A percentile compares a stretch with the other conserved stretches of the same genome.
These are phyloP conservation scores for Hestina assimilis DNA, from an alignment of 1,140 invertebrate genomes.

Conservation along the genomic window DNA sequence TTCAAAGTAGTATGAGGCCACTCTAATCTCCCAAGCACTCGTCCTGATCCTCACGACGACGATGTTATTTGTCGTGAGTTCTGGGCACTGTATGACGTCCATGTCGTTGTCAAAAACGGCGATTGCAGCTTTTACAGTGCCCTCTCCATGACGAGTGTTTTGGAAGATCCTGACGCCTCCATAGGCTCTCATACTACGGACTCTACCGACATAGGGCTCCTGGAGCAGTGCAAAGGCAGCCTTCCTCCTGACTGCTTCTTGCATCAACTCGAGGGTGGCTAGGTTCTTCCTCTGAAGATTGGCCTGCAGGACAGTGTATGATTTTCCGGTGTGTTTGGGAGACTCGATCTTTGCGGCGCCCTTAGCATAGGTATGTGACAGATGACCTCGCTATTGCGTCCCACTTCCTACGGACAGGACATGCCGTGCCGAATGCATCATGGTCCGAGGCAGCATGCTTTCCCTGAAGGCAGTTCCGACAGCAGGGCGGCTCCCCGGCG, in stretches of 20 bases:
- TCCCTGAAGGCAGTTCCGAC: neutral
- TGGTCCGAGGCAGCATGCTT: neutral
- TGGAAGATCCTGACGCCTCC: neutral
- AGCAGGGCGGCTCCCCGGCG: neutral
- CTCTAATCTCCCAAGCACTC: neutral
- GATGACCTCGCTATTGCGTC: neutral
- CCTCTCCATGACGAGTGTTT: neutral
- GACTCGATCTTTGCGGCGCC: neutral
- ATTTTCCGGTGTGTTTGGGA: too few species aligned
- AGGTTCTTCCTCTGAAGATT: neutral
- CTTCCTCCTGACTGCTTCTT: neutral
- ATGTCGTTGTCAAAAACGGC: neutral
- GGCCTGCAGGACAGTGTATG: slow-evolving; percentile 9
- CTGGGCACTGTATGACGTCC: neutral
- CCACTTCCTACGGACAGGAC: neutral
- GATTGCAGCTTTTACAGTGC: neutral
- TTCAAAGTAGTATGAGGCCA: neutral
- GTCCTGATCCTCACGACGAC: neutral
- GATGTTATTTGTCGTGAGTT: neutral
- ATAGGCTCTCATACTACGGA: neutral
- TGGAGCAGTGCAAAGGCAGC: neutral
- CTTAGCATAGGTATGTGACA: neutral
- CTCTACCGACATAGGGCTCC: neutral
- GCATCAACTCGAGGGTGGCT: neutral
- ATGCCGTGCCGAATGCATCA: neutral